These are phyloP conservation scores for Acronicta psi DNA, from an alignment of 2,888 invertebrate species.

Conservation along the genomic window DNA sequence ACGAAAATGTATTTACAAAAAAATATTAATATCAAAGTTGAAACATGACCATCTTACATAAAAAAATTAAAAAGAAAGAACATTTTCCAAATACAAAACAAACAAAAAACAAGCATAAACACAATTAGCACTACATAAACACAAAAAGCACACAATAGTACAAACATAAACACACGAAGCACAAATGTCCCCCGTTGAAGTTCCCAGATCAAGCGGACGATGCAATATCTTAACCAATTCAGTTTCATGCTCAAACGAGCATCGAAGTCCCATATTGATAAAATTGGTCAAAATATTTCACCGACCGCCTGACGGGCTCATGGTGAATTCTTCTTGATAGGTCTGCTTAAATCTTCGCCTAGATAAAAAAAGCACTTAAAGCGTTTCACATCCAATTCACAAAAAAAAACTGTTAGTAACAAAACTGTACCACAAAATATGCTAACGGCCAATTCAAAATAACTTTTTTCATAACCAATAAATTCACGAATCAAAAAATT, in stretches of 20 bases:
- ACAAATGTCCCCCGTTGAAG: slow-evolving; percentile 63
- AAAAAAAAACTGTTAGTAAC: too few relatives aligned
- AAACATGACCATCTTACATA: slow-evolving; percentile 21
- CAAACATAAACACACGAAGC: slow-evolving; percentile 9
- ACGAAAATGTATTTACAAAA: background rate
- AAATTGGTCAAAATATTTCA: slow-evolving; percentile 89
- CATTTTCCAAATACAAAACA: slow-evolving; percentile 4
- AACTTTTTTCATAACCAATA: too few relatives aligned
- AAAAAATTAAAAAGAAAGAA: slow-evolving; percentile 7
- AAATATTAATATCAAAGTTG: slow-evolving; percentile 5
- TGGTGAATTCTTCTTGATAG: background rate
- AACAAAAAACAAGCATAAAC: slow-evolving; percentile 10
- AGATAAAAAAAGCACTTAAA: too few relatives aligned
- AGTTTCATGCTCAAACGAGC: slow-evolving; percentile 59
- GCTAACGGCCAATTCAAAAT: too few relatives aligned
- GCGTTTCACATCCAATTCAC: too few relatives aligned
- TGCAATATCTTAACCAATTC: slow-evolving; percentile 90
- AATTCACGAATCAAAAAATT: too few relatives aligned
- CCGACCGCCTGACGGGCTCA: slow-evolving; percentile 80
- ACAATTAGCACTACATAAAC: slow-evolving; percentile 24
- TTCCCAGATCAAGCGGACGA: slow-evolving; percentile 81
- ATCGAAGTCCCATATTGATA: slow-evolving; percentile 62
- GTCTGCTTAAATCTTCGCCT: too few relatives aligned
- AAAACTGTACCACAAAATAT: too few relatives aligned
- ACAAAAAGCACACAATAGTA: too few relatives aligned